Evolutionary conservation across 2,113 vertebrate genomes (phyloP).

Genomic region (Lanius collurio): DNA sequence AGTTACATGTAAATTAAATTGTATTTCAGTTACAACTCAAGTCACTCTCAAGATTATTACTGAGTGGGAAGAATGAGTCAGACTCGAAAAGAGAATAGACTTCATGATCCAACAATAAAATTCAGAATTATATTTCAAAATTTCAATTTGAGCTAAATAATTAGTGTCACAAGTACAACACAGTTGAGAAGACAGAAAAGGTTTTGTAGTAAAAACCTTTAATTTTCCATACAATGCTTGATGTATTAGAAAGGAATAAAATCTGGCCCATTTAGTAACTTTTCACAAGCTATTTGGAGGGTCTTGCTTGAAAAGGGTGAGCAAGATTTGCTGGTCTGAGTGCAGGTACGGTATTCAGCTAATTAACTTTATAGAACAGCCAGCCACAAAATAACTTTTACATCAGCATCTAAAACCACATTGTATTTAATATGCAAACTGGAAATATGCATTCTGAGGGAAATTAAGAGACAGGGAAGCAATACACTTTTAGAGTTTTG

Average conservation of each 20-base stretch:
- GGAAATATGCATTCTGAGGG: not conserved
- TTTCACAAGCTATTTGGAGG: not conserved
- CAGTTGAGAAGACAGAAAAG: not conserved
- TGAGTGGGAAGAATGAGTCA: conserved; percentile 16
- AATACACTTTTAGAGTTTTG: not conserved
- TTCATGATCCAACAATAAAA: conserved; percentile 18
- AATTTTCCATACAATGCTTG: not conserved
- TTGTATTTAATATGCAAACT: not conserved
- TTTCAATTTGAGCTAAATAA: conserved; percentile 40
- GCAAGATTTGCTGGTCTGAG: not conserved
- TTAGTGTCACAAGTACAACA: not conserved
- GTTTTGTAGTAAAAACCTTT: not conserved
- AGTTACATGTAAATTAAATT: conserved; percentile 67
- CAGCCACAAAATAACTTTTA: not conserved
- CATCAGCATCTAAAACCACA: not conserved
- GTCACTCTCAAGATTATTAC: conserved; percentile 17
- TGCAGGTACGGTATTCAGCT: not conserved
- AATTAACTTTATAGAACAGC: not conserved
- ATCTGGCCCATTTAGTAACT: not conserved
- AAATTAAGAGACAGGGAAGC: not conserved
- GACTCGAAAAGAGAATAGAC: not conserved
- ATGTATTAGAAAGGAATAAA: not conserved
- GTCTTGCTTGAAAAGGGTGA: not conserved
- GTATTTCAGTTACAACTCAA: conserved; percentile 40
- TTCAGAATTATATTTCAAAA: conserved; percentile 50